Evolutionary conservation across 2,797 vertebrate species (phyloP).

Genomic region (Apogon talboti): DNA sequence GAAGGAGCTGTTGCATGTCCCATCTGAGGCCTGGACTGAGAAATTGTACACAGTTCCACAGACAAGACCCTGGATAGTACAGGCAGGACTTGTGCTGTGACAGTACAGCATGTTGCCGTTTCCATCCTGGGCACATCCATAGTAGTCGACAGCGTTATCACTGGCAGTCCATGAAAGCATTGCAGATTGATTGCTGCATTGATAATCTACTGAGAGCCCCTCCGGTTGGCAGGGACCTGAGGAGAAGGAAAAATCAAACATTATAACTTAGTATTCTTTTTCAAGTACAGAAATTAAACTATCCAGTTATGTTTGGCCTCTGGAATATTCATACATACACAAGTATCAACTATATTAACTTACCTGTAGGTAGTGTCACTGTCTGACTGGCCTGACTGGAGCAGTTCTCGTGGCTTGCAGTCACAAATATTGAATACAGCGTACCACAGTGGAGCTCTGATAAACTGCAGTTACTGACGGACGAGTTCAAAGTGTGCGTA

Average conservation of each 20-base stretch:
- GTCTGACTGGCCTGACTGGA: slow-evolving; percentile 70
- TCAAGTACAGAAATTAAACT: background rate
- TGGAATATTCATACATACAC: background rate
- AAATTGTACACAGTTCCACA: slow-evolving; percentile 82
- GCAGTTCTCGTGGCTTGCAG: slow-evolving; percentile 75
- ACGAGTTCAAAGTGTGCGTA: slow-evolving; percentile 54
- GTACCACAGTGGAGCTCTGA: slow-evolving; percentile 65
- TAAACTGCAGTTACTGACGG: slow-evolving; percentile 68
- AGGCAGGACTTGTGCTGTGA: slow-evolving; percentile 59
- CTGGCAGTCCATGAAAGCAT: slow-evolving; percentile 75
- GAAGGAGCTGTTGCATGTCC: slow-evolving; percentile 80
- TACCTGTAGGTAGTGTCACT: slow-evolving; percentile 71
- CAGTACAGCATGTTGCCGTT: slow-evolving; percentile 70
- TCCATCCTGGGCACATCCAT: slow-evolving; percentile 65
- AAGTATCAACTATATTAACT: background rate
- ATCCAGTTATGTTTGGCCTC: background rate
- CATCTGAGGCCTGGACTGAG: slow-evolving; percentile 78
- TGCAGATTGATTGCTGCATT: slow-evolving; percentile 77
- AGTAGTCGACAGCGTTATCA: slow-evolving; percentile 66
- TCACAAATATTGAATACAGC: slow-evolving; percentile 64
- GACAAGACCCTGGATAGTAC: slow-evolving; percentile 71
- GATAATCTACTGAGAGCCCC: slow-evolving; percentile 55
- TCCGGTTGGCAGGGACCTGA: slow-evolving; percentile 81
- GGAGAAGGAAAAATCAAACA: background rate
- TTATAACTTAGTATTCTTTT: background rate